phyloP scores from a whole-genome alignment of 2,113 vertebrate species.

The Pseudorhombus dupliciocellatus region DNA sequence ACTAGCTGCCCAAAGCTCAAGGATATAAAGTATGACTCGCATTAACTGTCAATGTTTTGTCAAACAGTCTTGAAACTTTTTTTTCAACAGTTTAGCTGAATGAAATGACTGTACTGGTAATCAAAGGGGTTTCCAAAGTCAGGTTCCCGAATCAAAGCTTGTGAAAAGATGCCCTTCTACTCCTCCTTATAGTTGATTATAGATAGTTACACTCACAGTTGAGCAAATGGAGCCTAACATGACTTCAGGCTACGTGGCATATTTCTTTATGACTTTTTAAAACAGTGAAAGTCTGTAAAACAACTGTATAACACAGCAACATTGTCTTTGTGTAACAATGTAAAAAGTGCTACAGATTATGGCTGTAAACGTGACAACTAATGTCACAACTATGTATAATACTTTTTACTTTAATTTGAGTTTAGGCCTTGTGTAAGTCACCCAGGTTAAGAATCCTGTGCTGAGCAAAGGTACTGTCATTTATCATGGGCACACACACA shows the following conservation, averaged over 20 bases:
- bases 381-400: not conserved
- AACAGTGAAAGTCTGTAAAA: not conserved
- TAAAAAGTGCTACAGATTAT: not conserved
- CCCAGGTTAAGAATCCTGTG: slow-evolving; percentile 65
- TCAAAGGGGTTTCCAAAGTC: too few species aligned
- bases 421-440: slow-evolving; percentile 48
- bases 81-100: too few species aligned
- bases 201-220: too few species aligned
- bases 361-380: not conserved
- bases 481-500: slow-evolving; percentile 45
- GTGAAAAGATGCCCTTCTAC: too few species aligned
- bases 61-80: too few species aligned
- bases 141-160: too few species aligned
- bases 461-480: slow-evolving; percentile 65
- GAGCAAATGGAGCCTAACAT: too few species aligned
- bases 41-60: too few species aligned
- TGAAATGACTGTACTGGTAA: too few species aligned
- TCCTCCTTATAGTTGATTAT: too few species aligned
- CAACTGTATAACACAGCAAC: not conserved
- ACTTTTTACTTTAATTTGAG: not conserved
- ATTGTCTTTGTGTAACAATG: too few species aligned
- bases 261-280: not conserved
- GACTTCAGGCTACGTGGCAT: too few species aligned
- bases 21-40: not conserved
- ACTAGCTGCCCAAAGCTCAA: not conserved